Base-by-base conservation (phyloP, 2,113 vertebrate genomes). In the Aramus guarauna region DNA sequence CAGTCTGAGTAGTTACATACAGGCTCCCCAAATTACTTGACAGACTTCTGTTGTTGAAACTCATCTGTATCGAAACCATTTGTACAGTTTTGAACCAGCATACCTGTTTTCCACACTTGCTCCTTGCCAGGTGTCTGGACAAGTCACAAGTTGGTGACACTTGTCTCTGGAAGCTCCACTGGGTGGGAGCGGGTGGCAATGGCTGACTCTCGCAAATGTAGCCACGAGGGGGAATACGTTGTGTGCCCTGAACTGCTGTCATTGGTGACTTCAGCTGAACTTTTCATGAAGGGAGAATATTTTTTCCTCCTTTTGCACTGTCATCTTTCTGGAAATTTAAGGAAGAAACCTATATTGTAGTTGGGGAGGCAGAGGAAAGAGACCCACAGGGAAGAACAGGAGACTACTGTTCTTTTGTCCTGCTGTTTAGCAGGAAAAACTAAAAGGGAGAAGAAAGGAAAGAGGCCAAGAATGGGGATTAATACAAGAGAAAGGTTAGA, bases 111-210 rank as follows among this genome's bases (percentile, higher is more conserved):
- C 7, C 15, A 45, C 2, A 5, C 12, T 56, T 50, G 17, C 19
- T 64, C 16, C 34, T 86, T 68, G 29, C 24, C 6, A 23, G 13
- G 19, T 32, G 6, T 47, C 18, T n/a, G n/a, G n/a, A n/a, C n/a
- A n/a, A n/a, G n/a, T n/a, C n/a, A n/a, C n/a, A n/a, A n/a, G 13
- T 22, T 69, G 34, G 15, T 79, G 69, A 23, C 17, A 12, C 23
- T 64, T 69, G 52, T 43, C 27, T 64, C 18, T 64, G 50, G 68
- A 80, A 75, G 39, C 36, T 63, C 55, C 52, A 21, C 48, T 66
- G 1, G 2, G 32, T 56, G 39, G 34, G n/a, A 68, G 24, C 1
- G 0, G 37, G 48, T 48, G 18, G 27, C 0, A 2, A 9, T 17
- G 36, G 45, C 36, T 21, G 32, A 15, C 24, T 59, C 7, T n/a